phyloP scores from a whole-genome alignment of 1,140 invertebrate species.

The Anagrus nilaparvatae region DNA sequence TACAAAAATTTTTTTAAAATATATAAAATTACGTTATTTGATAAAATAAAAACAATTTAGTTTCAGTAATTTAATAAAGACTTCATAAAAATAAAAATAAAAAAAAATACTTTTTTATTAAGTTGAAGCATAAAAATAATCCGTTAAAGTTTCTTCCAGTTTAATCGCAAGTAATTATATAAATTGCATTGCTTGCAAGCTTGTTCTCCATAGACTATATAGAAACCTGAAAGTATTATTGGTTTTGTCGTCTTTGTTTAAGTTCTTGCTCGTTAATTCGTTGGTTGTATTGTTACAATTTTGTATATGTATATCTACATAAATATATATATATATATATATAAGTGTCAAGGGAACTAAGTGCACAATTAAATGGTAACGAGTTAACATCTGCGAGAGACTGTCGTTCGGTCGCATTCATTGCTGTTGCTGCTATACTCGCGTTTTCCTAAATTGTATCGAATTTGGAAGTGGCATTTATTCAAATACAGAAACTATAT shows the following conservation, averaged over 20 bases:
- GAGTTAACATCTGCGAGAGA: conserved; percentile 24
- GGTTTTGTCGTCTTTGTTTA: background rate
- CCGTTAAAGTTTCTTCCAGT: conserved; percentile 8
- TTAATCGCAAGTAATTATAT: conserved; percentile 29
- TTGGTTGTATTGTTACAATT: conserved; percentile 9
- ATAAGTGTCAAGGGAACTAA: conserved; percentile 16
- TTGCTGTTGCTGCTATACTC: background rate
- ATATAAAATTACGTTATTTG: too few relatives aligned
- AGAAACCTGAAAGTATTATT: conserved; percentile 16
- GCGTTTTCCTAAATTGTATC: too few relatives aligned
- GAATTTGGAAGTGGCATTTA: conserved; percentile 5
- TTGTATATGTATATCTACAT: conserved; percentile 1
- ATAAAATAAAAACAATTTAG: too few relatives aligned
- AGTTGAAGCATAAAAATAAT: too few relatives aligned
- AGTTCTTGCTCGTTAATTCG: conserved; percentile 13
- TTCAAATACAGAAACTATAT: background rate
- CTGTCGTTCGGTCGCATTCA: conserved; percentile 13
- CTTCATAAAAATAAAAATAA: too few relatives aligned
- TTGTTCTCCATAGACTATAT: background rate
- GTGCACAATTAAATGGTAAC: conserved; percentile 25
- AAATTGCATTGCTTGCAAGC: conserved; percentile 19
- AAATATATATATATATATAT: background rate
- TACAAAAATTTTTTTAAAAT: too few relatives aligned
- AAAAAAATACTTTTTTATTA: too few relatives aligned
- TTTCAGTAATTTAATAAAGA: too few relatives aligned